phyloP scores from a whole-genome alignment of 2,888 invertebrate species.

The Stegana nigrithorax region DNA sequence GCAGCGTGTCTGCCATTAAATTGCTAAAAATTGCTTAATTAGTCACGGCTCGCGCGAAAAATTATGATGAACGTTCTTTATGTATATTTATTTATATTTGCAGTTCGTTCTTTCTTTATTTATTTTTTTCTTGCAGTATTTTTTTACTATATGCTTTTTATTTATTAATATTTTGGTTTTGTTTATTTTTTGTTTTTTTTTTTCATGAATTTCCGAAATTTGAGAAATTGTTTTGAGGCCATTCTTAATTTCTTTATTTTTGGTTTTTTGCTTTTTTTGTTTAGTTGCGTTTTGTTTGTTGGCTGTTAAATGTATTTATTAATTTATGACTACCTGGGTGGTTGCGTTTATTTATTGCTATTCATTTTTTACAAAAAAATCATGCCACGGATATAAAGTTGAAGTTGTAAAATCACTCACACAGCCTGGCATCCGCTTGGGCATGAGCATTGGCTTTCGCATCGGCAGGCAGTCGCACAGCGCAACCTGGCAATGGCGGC shows the following conservation, averaged over 20 bases:
- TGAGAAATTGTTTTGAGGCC: background rate
- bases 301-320: no score
- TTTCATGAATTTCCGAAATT: background rate
- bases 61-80: background rate
- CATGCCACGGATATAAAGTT: no score
- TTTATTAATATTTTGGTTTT: background rate
- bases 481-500: no score
- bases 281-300: no score
- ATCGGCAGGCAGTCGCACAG: no score
- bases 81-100: background rate
- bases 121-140: constrained; percentile 19
- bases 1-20: constrained; percentile 17
- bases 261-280: background rate
- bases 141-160: background rate
- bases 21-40: constrained; percentile 58
- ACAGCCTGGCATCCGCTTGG: no score
- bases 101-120: background rate
- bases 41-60: constrained; percentile 47
- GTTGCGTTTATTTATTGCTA: background rate
- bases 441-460: no score
- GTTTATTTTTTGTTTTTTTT: constrained; percentile 4
- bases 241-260: background rate
- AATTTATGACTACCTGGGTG: constrained; percentile 1
- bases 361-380: background rate
- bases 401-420: no score